phyloP scores from a whole-genome alignment of 2,797 vertebrate genomes.

The Fistularia tabacaria region DNA sequence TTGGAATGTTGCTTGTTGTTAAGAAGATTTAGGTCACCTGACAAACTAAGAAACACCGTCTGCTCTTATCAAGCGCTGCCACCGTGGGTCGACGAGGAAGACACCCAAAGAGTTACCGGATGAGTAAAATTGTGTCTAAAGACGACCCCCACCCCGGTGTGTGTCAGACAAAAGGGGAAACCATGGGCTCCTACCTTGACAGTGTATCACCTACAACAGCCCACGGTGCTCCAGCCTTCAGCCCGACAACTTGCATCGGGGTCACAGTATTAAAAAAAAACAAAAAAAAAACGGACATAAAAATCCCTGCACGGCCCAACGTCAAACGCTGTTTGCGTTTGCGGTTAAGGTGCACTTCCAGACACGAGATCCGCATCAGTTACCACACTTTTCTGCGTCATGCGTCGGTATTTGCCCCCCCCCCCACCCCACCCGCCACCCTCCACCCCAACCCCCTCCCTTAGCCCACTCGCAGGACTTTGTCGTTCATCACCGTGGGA shows the following conservation, averaged over 20 bases:
- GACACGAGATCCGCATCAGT: slow-evolving; percentile 43
- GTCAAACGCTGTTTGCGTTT: slow-evolving; percentile 14
- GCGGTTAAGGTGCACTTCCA: slow-evolving; percentile 18
- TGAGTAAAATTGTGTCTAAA: too few species aligned
- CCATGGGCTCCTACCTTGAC: slow-evolving; percentile 2
- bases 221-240: too few species aligned
- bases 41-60: too few species aligned
- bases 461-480: too few species aligned
- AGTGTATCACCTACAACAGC: background rate
- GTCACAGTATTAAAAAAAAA: background rate
- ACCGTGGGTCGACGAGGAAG: too few species aligned
- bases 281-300: background rate
- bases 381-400: slow-evolving; percentile 55
- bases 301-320: slow-evolving; percentile 1
- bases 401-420: slow-evolving; percentile 46
- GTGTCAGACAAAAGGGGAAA: too few species aligned
- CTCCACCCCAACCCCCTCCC: too few species aligned
- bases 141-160: too few species aligned
- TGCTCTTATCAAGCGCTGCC: too few species aligned
- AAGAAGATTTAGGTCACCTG: too few species aligned
- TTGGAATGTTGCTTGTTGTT: too few species aligned
- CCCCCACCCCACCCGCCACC: background rate
- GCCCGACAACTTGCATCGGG: background rate
- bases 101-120: too few species aligned
- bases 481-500: slow-evolving; percentile 16